Evolutionary conservation across 1,140 invertebrate genomes (phyloP).

Genomic region (Paraescarpia echinospica): DNA sequence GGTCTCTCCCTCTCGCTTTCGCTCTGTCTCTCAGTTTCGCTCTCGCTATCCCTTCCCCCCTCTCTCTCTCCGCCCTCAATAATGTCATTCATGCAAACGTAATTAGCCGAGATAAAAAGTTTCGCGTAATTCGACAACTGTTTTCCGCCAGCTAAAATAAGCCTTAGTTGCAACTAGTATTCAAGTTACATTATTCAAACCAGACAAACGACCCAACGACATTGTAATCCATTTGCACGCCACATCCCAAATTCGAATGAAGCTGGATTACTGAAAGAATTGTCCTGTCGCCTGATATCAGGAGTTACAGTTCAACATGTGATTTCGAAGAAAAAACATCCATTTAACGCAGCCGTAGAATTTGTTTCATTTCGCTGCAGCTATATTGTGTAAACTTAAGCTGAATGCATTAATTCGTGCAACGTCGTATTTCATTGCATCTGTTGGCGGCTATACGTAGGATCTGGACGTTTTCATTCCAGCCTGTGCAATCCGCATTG

Average conservation of each 20-base stretch:
- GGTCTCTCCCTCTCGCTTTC: too few relatives aligned
- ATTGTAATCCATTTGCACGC: not conserved
- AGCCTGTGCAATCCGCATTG: too few relatives aligned
- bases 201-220: not conserved
- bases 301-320: not conserved
- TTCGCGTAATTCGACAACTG: too few relatives aligned
- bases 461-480: too few relatives aligned
- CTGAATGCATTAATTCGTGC: not conserved
- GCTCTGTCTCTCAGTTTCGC: too few relatives aligned
- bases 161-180: too few relatives aligned
- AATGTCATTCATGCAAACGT: too few relatives aligned
- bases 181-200: not conserved
- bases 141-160: too few relatives aligned
- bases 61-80: too few relatives aligned
- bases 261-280: not conserved
- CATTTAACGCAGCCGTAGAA: not conserved
- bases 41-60: too few relatives aligned
- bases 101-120: too few relatives aligned
- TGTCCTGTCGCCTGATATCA: not conserved
- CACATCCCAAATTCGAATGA: not conserved
- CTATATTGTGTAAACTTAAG: not conserved
- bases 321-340: not conserved
- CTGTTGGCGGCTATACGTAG: not conserved
- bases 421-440: not conserved
- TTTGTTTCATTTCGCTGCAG: not conserved